Base-by-base conservation (phyloP, 2,797 vertebrate genomes). In the Vultur gryphus region DNA sequence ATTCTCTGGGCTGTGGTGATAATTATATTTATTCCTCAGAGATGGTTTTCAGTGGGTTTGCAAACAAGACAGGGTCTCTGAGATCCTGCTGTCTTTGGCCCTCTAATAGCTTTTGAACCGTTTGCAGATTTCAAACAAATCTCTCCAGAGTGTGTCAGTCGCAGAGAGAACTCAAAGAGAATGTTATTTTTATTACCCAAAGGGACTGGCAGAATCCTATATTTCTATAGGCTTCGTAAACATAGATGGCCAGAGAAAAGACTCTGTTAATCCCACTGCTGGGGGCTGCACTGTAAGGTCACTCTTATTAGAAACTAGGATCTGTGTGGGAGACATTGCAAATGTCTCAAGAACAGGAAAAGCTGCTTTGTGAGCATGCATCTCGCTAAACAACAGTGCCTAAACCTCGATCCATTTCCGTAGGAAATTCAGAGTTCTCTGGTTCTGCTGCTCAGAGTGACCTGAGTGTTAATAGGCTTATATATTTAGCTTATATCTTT, bases 11-110 rank as follows among this genome's bases (percentile, higher is more conserved):
- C 78, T 77, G 16, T 28, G 64, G 55, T 79, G 88, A 82, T 95
- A 92, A 90, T 91, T 89, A 52, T 57, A 77, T 84, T 95, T 93
- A 93, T 77, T 77, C 91, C 90, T 89, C 70, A 48, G 90, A 88
- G 91, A 57, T 4, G 9, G 18, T 61, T 92, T 86, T 70, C 66
- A 44, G 8, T 85, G 61, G 57, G 12, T 84, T 88, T 88, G 70
- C 82, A 91, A 83, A 85, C 66, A 58, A 61, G 70, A 8, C 71
- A 39, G 67, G 23, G 37, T 71, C 67, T 77, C 64, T 93, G 80
- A 93, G 87, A 57, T 94, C 55, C 48, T 44, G 35, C 64, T 73
- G 58, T 15, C 79, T 66, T 65, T 70, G 78, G 55, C 55, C 78
- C 59, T 83, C 57, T 52, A 64, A 76, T 69, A 44, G n/a, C 72